A percentile compares a stretch with the other conserved stretches of the same genome.
These are phyloP conservation scores for Galeopterus variegatus DNA, from an alignment of 2,113 vertebrate genomes.

Conservation along the genomic window DNA sequence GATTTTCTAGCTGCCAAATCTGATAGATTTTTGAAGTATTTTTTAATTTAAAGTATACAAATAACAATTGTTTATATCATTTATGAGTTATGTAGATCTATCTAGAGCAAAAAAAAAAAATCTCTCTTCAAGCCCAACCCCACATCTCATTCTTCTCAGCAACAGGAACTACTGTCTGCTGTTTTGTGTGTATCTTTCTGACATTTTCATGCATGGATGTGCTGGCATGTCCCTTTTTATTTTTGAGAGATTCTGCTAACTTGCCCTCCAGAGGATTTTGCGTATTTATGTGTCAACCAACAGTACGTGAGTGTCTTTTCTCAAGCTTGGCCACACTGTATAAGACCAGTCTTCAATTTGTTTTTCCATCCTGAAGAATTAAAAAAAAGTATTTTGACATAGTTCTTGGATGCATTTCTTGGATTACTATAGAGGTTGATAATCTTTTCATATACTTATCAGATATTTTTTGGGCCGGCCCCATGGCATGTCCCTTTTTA, in stretches of 20 bases:
- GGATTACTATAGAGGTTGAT: not conserved
- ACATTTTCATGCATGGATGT: not conserved
- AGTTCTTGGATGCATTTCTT: not conserved
- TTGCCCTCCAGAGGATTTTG: not conserved
- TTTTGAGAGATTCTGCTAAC: not conserved
- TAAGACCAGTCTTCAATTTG: not conserved
- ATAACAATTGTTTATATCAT: not conserved
- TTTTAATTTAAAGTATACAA: not conserved
- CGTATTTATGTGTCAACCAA: not conserved
- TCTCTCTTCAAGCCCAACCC: not conserved
- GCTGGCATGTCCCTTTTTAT: not conserved
- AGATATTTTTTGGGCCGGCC: too few species aligned
- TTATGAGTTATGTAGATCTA: not conserved
- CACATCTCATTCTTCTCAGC: not conserved
- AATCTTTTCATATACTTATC: not conserved
- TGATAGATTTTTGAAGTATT: not conserved
- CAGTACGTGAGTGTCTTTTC: not conserved
- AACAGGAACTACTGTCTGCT: not conserved
- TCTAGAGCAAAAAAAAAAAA: not conserved
- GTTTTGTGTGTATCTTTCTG: not conserved
- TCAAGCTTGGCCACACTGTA: not conserved
- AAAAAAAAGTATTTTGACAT: not conserved
- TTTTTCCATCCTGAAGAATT: constrained; percentile 20
- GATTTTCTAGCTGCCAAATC: not conserved
- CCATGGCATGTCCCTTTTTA: not conserved